A percentile compares a stretch with the other conserved stretches of the same genome.
Conservation (phyloP, 2,888 invertebrate genomes). For the Drosophila buzzatii region DNA sequence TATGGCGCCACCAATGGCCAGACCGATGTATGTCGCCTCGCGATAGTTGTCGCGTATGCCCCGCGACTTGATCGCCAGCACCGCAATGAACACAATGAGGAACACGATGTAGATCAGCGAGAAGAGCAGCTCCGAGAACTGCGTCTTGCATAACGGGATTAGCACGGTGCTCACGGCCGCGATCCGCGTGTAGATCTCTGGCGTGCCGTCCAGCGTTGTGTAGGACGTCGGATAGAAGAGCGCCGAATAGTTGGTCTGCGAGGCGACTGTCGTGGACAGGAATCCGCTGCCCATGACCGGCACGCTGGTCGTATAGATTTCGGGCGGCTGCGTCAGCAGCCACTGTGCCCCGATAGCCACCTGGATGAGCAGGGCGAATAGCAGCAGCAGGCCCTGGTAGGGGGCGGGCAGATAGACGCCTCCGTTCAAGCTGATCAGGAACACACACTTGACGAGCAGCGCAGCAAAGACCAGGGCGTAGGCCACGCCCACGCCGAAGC, state of each 20-base stretch:
- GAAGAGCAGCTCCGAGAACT: conserved; percentile 90
- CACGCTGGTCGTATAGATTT: conserved; percentile 86
- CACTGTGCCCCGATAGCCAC: conserved; percentile 94
- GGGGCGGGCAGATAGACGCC: conserved; percentile 96
- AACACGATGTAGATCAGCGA: conserved; percentile 94
- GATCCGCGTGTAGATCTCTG: conserved; percentile 80
- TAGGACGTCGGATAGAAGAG: conserved; percentile 75
- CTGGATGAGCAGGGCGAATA: conserved; percentile 96
- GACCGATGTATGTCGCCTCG: conserved; percentile 96
- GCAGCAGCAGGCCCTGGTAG: conserved; percentile 94
- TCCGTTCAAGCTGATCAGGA: conserved; percentile 95
- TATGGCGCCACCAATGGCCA: conserved; percentile 93
- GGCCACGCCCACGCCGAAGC: conserved; percentile 93
- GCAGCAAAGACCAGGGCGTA: conserved; percentile 95
- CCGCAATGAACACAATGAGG: conserved; percentile 93
- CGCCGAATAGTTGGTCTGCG: conserved; percentile 73
- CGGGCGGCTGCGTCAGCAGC: conserved; percentile 92
- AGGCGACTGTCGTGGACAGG: conserved; percentile 75
- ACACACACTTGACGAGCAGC: conserved; percentile 96
- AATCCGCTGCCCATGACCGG: conserved; percentile 78
- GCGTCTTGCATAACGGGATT: conserved; percentile 88
- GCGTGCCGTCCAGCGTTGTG: conserved; percentile 69
- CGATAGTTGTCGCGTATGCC: conserved; percentile 97
- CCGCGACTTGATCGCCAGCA: conserved; percentile 93
- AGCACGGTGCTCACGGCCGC: conserved; percentile 83